Evolutionary conservation across 2,888 invertebrate genomes (phyloP).

Genomic region (Eretmocerus hayati): DNA sequence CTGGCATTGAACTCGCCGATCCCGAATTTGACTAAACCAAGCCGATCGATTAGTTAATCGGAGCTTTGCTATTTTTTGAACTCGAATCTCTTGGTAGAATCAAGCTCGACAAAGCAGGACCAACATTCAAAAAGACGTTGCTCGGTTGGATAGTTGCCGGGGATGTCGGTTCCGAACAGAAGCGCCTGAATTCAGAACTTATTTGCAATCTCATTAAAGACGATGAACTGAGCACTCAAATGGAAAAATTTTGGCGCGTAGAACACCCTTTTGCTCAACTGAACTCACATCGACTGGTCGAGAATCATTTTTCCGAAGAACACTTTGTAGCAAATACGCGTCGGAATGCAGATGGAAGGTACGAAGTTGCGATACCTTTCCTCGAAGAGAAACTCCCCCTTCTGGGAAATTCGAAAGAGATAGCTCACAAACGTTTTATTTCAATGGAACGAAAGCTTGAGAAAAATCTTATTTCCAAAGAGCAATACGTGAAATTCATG

Average conservation of each 20-base stretch:
- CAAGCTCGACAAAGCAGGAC: not conserved
- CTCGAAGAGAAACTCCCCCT: not conserved
- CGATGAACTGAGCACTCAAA: not conserved
- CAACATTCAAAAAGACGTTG: not conserved
- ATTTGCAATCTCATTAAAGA: not conserved
- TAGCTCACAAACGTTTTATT: not conserved
- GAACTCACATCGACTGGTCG: not conserved
- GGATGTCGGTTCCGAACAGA: not conserved
- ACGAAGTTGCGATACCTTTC: slow-evolving; percentile 9
- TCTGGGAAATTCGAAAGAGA: not conserved
- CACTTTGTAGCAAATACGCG: slow-evolving; percentile 5
- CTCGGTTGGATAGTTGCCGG: not conserved
- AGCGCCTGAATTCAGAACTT: no score
- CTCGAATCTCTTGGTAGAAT: not conserved
- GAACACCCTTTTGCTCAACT: not conserved
- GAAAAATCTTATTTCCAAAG: not conserved
- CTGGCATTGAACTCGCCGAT: not conserved
- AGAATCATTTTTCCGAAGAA: not conserved
- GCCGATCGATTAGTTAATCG: not conserved
- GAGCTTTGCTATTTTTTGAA: not conserved
- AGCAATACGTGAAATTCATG: slow-evolving; percentile 15
- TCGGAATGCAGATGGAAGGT: slow-evolving; percentile 5
- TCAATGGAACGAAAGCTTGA: not conserved
- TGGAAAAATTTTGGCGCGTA: not conserved
- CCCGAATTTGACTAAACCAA: not conserved